phyloP scores from a whole-genome alignment of 2,797 vertebrate genomes.

The Agapornis canus region DNA sequence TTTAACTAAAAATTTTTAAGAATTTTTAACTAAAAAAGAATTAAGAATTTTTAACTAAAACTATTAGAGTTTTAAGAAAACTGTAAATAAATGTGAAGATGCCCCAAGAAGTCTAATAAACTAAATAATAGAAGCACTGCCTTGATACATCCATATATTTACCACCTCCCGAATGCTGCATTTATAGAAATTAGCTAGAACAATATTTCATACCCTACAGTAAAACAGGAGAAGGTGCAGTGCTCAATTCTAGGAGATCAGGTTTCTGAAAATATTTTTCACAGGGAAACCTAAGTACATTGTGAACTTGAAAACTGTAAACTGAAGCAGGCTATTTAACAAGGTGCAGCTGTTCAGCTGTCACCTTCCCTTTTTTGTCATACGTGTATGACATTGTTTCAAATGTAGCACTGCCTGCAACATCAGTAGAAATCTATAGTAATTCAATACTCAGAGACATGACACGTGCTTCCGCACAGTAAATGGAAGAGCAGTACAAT shows the following conservation, averaged over 20 bases:
- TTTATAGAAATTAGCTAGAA: constrained; percentile 9
- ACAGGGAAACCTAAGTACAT: neutral
- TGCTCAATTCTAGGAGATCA: neutral
- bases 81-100: neutral
- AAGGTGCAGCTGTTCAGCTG: neutral
- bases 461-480: neutral
- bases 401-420: neutral
- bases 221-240: neutral
- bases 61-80: neutral
- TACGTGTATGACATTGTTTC: neutral
- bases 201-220: neutral
- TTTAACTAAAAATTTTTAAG: no score
- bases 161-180: neutral
- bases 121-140: neutral
- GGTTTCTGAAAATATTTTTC: neutral
- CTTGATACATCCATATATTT: neutral
- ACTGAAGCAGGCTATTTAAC: neutral
- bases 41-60: neutral
- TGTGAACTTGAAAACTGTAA: neutral
- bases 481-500: neutral
- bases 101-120: neutral
- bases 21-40: no score
- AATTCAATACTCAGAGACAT: neutral
- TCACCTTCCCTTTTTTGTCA: neutral
- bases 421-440: neutral